phyloP scores from a whole-genome alignment of 2,888 invertebrate genomes.

The Dicyrtomina minuta region DNA sequence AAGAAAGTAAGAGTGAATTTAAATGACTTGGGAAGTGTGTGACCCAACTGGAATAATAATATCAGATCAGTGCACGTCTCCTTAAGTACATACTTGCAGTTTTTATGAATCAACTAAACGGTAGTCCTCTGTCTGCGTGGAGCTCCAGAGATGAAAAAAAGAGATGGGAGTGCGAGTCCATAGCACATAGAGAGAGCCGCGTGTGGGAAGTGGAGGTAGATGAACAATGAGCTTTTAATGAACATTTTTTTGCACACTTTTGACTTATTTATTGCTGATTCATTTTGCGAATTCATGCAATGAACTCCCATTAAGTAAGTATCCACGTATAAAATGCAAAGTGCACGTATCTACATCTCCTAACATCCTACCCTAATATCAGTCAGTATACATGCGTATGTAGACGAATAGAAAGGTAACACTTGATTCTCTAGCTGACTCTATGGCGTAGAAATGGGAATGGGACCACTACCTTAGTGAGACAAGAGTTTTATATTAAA shows the following conservation, averaged over 20 bases:
- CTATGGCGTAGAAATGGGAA: too few species aligned
- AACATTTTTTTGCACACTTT: slow-evolving; percentile 16
- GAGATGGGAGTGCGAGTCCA: not conserved
- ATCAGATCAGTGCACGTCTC: not conserved
- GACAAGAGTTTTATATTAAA: too few species aligned
- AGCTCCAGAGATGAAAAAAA: not conserved
- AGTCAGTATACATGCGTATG: too few species aligned
- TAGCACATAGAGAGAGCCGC: not conserved
- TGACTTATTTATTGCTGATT: not conserved
- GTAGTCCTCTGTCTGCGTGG: too few species aligned
- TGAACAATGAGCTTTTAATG: slow-evolving; percentile 31
- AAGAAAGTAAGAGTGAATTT: slow-evolving; percentile 6
- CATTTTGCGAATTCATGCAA: not conserved
- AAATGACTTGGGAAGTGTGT: slow-evolving; percentile 10
- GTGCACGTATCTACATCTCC: not conserved
- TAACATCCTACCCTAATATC: too few species aligned
- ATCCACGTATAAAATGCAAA: not conserved
- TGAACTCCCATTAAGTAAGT: too few species aligned
- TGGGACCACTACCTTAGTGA: too few species aligned
- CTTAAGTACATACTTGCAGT: not conserved
- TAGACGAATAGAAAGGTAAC: too few species aligned
- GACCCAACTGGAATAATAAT: not conserved
- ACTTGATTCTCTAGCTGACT: too few species aligned
- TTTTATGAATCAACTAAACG: slow-evolving; percentile 10
- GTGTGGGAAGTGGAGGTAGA: too few species aligned